Percentiles rank a stretch among this genome's conserved stretches.
Evolutionary conservation across 2,888 invertebrate genomes (phyloP).

Genomic region (Drosophila leonis): DNA sequence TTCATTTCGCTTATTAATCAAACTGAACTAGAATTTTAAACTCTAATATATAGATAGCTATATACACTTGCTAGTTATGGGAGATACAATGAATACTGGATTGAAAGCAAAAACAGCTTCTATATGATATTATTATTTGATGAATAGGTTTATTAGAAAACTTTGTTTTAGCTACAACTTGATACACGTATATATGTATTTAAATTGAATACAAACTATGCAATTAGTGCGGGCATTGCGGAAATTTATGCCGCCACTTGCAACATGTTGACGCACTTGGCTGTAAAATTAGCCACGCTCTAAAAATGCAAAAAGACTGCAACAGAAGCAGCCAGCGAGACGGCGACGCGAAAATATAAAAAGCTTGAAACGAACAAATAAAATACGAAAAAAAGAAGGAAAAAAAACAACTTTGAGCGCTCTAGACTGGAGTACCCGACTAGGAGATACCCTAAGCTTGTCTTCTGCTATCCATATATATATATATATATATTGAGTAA

Average conservation of each 20-base stretch:
- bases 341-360: constrained; percentile 47
- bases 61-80: neutral
- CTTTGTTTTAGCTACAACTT: constrained; percentile 7
- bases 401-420: neutral
- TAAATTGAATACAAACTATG: constrained; percentile 23
- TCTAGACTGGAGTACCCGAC: neutral
- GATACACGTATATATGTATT: neutral
- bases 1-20: neutral
- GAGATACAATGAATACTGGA: neutral
- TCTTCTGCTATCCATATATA: neutral
- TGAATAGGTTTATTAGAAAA: constrained; percentile 51
- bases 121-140: neutral
- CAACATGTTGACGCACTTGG: constrained; percentile 43
- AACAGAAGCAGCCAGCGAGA: constrained; percentile 58
- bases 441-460: neutral
- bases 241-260: constrained; percentile 45
- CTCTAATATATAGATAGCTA: neutral
- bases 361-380: constrained; percentile 7
- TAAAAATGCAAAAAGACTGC: constrained; percentile 56
- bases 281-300: constrained; percentile 70
- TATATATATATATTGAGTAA: too few species aligned
- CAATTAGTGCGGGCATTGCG: constrained; percentile 53
- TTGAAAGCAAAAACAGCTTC: neutral
- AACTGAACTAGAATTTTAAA: neutral
- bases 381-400: constrained; percentile 23